Base-by-base conservation (phyloP, 2,113 vertebrate species). In the Lagopus leucura region DNA sequence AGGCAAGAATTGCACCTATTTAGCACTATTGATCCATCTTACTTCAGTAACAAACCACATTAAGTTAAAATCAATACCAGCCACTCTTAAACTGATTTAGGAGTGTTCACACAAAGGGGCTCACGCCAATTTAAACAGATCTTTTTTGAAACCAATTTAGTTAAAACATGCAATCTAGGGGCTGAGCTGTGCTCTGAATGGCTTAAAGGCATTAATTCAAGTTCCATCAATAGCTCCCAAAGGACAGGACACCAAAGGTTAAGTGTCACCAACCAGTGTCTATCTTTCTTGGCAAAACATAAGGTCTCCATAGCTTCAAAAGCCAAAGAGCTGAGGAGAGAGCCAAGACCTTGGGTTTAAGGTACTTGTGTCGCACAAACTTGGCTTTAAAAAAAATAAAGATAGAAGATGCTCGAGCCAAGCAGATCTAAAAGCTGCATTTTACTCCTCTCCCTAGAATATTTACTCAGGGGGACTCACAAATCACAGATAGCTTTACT, bases 31-130 rank as follows among this genome's bases (percentile, higher is more conserved):
- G 96, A 97, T 97, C 92, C 73, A 81, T 58, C 79, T 94, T 95
- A 93, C 94, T 97, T 92, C 91, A 95, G 90, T 94, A 96, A 95
- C 93, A 97, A 96, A 94, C 94, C 95, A 94, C 90, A 94, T 96
- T 91, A 96, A 95, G 90, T 86, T 95, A 93, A 95, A 97, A 97
- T 96, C 95, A 88, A 94, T 95, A 94, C 32, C 69, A 94, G 82
- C 79, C 79, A 84, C 91, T 95, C 94, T 95, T 95, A 96, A 95
- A 95, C 91, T 94, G 93, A 97, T 96, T 97, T 97, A 97, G 76
- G 90, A 93, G 43, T 47, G 91, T 94, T 90, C 91, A 93, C 80
- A 96, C 88, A 95, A 97, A 94, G 89, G 80, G 82, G 70, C 91
- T 95, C 16, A 2, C 88, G 79, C 89, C 94, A 93, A 94, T 91